phyloP scores from a whole-genome alignment of 2,797 vertebrate species.

The Lycodopsis pacificus region DNA sequence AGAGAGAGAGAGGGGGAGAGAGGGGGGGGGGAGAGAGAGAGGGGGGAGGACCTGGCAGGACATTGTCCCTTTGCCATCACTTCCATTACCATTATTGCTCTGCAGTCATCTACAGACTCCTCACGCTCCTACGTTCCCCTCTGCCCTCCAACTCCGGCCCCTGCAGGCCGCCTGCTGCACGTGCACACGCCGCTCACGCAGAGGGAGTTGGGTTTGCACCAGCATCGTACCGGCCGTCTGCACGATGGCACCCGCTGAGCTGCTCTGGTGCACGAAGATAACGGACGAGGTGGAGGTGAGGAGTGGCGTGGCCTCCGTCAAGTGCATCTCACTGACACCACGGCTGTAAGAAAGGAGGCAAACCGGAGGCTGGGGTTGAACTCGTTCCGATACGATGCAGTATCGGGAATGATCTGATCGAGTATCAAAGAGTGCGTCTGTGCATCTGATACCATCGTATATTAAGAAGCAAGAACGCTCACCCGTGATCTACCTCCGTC shows the following conservation, averaged over 20 bases:
- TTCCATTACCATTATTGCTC: conserved; percentile 84
- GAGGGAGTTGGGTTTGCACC: conserved; percentile 3
- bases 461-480: no score
- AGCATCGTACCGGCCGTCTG: background rate
- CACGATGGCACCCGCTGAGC: background rate
- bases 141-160: conserved; percentile 52
- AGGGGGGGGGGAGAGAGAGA: background rate
- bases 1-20: background rate
- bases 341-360: background rate
- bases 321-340: background rate
- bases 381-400: no score
- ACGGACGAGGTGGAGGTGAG: background rate
- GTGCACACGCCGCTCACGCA: conserved; percentile 1
- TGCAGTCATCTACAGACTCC: conserved; percentile 76
- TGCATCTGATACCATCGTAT: no score
- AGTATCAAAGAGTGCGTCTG: no score
- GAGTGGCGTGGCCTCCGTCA: background rate
- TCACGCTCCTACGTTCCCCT: conserved; percentile 58
- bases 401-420: no score
- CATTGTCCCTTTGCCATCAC: conserved; percentile 81
- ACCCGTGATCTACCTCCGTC: no score
- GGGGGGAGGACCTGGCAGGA: conserved; percentile 52
- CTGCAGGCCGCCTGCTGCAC: conserved; percentile 32
- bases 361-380: background rate
- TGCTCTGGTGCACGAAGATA: background rate